phyloP scores from a whole-genome alignment of 2,797 vertebrate species.

The Aphelocoma californica region DNA sequence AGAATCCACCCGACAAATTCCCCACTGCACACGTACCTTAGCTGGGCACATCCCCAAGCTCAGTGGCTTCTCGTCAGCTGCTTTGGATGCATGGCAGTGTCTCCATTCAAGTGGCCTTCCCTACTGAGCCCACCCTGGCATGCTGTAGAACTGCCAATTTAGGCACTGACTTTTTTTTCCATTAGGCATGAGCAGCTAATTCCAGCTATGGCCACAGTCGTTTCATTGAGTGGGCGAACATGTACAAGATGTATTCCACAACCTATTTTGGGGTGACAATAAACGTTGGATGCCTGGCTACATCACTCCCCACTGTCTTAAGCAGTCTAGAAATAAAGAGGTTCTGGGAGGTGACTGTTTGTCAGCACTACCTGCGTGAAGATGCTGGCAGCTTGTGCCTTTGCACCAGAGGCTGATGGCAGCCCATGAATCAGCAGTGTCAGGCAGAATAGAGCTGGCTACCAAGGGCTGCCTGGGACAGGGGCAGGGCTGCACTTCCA shows the following conservation, averaged over 20 bases:
- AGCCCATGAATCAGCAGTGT: neutral
- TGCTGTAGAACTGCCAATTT: neutral
- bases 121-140: neutral
- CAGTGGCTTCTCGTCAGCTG: constrained; percentile 15
- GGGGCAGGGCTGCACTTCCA: neutral
- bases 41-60: constrained; percentile 45
- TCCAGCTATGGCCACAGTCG: constrained; percentile 9
- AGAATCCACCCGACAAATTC: neutral
- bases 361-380: neutral
- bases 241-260: constrained; percentile 13
- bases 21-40: neutral
- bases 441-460: neutral
- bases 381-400: neutral
- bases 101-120: constrained; percentile 30
- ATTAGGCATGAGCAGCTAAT: constrained; percentile 38
- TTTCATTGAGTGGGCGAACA: constrained; percentile 20
- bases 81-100: neutral
- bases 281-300: neutral
- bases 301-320: neutral
- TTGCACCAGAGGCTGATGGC: neutral
- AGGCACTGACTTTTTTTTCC: constrained; percentile 38
- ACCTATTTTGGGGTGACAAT: constrained; percentile 37
- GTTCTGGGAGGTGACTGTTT: neutral
- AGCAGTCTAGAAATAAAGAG: neutral
- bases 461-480: neutral